These are phyloP conservation scores for Hylomyscus alleni DNA, from an alignment of 2,797 vertebrate species.

Conservation along the genomic window DNA sequence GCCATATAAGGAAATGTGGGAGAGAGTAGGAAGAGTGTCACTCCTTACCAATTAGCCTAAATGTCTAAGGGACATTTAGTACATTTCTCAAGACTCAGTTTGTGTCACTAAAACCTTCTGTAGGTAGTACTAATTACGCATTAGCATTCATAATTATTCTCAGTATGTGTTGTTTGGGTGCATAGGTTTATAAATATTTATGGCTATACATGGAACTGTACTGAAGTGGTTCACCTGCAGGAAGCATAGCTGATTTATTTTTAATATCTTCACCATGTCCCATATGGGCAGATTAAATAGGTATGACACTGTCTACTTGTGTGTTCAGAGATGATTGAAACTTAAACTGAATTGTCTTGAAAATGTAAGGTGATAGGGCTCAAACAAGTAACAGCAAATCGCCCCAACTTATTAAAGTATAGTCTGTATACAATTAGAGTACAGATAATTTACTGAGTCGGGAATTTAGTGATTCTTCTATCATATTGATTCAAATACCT, in stretches of 20 bases:
- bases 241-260: neutral
- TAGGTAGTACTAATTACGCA: too few species aligned
- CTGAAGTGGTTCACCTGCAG: neutral
- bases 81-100: neutral
- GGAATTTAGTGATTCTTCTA: neutral
- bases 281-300: neutral
- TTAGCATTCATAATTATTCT: neutral
- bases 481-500: neutral
- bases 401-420: neutral
- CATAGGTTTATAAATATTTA: neutral
- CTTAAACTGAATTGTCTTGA: neutral
- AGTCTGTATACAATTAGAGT: neutral
- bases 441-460: neutral
- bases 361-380: neutral
- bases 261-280: neutral
- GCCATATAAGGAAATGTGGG: neutral
- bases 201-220: neutral
- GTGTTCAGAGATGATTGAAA: neutral
- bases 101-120: neutral
- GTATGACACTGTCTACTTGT: neutral
- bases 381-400: neutral
- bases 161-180: neutral
- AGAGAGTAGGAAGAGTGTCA: neutral
- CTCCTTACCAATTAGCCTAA: neutral
- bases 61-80: neutral